These are phyloP conservation scores for Sander lucioperca DNA, from an alignment of 2,113 vertebrate genomes.

Conservation along the genomic window DNA sequence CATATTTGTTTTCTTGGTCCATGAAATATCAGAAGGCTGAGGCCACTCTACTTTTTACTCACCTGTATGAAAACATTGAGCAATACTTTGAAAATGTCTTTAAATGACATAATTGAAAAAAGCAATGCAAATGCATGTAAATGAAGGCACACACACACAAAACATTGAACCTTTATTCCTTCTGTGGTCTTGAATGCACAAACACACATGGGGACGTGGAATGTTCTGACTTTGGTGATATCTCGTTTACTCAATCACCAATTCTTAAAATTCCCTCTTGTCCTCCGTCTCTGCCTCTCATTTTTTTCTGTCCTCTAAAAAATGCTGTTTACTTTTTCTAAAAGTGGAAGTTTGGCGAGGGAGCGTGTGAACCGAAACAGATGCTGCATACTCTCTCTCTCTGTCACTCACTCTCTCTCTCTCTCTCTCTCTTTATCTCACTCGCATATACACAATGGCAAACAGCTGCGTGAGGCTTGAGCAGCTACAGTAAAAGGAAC, in stretches of 20 bases:
- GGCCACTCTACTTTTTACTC: not conserved
- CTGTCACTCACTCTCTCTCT: constrained; percentile 38
- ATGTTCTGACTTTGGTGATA: not conserved
- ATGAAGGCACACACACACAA: not conserved
- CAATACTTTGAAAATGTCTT: not conserved
- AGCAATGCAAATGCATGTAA: not conserved
- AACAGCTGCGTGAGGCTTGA: constrained; percentile 69
- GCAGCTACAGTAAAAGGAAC: constrained; percentile 46
- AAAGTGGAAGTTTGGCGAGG: constrained; percentile 76
- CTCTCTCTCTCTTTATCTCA: not conserved
- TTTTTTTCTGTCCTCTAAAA: constrained; percentile 26
- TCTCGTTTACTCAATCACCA: constrained; percentile 28
- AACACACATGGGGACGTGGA: not conserved
- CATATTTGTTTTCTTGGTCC: not conserved
- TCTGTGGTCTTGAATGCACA: not conserved
- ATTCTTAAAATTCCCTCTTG: constrained; percentile 24
- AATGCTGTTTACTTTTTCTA: constrained; percentile 75
- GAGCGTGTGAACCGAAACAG: constrained; percentile 81
- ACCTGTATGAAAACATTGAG: not conserved
- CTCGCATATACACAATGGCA: constrained; percentile 65
- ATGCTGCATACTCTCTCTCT: constrained; percentile 67
- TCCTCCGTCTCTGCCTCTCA: constrained; percentile 5
- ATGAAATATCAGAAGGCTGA: not conserved
- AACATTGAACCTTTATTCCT: not conserved
- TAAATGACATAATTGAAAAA: not conserved